Evolutionary conservation across 1,140 invertebrate species (phyloP), one percentile per base, ranked within the genome.

Genomic region (Thalassaphorura encarpata): DNA sequence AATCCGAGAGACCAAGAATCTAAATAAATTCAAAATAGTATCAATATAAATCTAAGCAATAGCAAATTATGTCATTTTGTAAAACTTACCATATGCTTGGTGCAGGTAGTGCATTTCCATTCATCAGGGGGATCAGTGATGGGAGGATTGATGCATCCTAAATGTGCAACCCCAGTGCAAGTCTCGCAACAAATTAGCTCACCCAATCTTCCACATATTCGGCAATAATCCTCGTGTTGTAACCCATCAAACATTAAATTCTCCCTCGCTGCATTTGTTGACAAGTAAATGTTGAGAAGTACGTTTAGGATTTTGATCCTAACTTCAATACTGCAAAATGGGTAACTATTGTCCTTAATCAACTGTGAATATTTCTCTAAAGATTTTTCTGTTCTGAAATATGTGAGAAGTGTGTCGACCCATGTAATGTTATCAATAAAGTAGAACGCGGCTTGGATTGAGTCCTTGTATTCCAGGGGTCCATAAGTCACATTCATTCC

Each of bases 161-260:
- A 76, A 74, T 98, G 94, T 72, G 90, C 97, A 19, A 97, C 92
- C 29, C 93, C 93, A 45, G 93, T 88, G 71, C 94, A 97, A 6
- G 88, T 92, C 73, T 97, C 93, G 75, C 94, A 98, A 70, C 93
- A 97, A 1, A 98, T 71, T 31, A 98, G 75, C 74, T 97, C 91
- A 16, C 94, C 94, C 31, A 96, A 74, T 63, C 91, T 84, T 72
- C 97, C 92, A 71, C 96, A 99, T 41, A 87, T 82, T 67, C 94
- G 64, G 64, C 76, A 78, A 61, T 76, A 71, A 60, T 77, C 76
- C 67, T 77, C 76, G 67, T 77, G 76, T 24, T 69, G 66, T 46
- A 76, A 72, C 78, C 92, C 92, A 82, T 97, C 93, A 75, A 87
- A 89, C 28, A 89, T 74, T 60, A 97, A 80, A 76, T 94, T 88